Evolutionary conservation across 2,113 vertebrate genomes (phyloP).

Genomic region (Cygnus buccinator): DNA sequence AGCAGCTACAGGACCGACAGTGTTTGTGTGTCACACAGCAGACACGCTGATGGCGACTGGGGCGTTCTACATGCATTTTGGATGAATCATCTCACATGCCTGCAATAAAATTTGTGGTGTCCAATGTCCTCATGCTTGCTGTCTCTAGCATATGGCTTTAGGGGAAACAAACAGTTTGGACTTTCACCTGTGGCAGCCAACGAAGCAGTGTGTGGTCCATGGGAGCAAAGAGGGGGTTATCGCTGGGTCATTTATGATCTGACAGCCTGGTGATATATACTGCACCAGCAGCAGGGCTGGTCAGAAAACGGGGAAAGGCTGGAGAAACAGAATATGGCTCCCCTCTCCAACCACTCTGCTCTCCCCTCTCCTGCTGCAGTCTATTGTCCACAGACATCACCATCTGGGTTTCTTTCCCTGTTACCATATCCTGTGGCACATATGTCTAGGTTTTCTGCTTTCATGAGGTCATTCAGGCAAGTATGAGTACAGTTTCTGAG

Average conservation of each 20-base stretch:
- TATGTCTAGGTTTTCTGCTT: constrained; percentile 32
- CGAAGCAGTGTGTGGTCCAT: background rate
- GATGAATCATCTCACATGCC: background rate
- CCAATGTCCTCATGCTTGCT: background rate
- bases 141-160: background rate
- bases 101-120: background rate
- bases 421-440: background rate
- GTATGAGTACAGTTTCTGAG: background rate
- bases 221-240: background rate
- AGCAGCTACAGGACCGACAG: background rate
- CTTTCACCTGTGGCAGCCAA: background rate
- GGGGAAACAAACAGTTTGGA: background rate
- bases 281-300: background rate
- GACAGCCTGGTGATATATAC: background rate
- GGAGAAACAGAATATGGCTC: background rate
- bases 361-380: background rate
- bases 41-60: rapidly evolving
- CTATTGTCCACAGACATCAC: background rate
- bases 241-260: background rate
- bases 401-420: background rate
- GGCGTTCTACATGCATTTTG: background rate
- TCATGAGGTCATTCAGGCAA: constrained; percentile 4
- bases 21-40: background rate
- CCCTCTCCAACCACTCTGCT: background rate
- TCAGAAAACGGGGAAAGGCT: background rate